Conservation (phyloP, 2,797 vertebrate species). For the Pteropus rufus region DNA sequence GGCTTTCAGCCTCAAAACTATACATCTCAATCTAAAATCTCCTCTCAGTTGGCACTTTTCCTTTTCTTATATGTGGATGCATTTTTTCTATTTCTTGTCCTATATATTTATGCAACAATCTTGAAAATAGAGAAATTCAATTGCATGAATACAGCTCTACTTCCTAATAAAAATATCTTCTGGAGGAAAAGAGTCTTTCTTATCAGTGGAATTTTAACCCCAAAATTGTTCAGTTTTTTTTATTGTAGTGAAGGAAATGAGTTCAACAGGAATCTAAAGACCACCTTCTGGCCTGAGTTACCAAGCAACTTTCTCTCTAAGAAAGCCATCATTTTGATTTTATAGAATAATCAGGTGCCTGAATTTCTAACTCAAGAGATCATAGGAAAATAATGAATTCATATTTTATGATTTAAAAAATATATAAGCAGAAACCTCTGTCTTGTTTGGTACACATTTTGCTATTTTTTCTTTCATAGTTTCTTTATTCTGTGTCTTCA, state of each 20-base stretch:
- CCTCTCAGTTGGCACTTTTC: background rate
- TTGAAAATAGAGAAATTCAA: background rate
- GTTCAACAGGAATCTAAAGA: slow-evolving; percentile 26
- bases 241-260: slow-evolving; percentile 29
- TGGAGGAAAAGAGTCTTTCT: slow-evolving; percentile 28
- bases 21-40: background rate
- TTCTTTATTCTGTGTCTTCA: slow-evolving; percentile 24
- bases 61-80: background rate
- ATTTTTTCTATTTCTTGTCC: background rate
- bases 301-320: slow-evolving; percentile 52
- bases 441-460: background rate
- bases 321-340: slow-evolving; percentile 13
- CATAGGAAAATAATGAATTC: background rate
- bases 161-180: slow-evolving; percentile 45
- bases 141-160: background rate
- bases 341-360: background rate
- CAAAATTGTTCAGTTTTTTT: slow-evolving; percentile 21
- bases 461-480: background rate
- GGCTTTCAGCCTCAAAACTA: background rate
- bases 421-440: background rate
- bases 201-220: background rate
- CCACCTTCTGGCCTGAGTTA: background rate
- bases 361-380: slow-evolving; percentile 25
- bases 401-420: background rate
- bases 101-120: background rate